These are phyloP conservation scores for Ochropleura leucogaster DNA, from an alignment of 2,888 invertebrate species.

Conservation along the genomic window DNA sequence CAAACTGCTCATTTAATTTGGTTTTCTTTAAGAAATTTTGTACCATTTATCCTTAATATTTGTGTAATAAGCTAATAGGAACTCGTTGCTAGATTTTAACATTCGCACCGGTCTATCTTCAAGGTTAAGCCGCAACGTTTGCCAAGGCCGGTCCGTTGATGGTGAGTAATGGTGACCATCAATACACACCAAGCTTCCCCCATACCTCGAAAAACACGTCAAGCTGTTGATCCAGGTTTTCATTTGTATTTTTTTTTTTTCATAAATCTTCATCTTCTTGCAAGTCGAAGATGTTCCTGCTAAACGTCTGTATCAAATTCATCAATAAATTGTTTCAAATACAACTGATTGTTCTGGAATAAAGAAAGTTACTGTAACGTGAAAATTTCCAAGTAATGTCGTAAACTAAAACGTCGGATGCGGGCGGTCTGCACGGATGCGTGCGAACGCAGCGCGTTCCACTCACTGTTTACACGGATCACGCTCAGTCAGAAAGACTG, in stretches of 20 bases:
- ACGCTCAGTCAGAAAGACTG: constrained; percentile 73
- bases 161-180: not conserved
- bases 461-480: constrained; percentile 75
- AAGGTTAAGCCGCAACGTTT: not conserved
- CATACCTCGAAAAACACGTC: not conserved
- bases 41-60: not conserved
- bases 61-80: not conserved
- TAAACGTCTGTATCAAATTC: not conserved
- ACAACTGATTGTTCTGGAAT: not conserved
- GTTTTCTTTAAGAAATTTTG: not conserved
- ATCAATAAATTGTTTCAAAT: not conserved
- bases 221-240: not conserved
- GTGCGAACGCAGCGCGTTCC: constrained; percentile 43
- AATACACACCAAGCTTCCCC: not conserved
- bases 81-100: not conserved
- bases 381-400: not conserved
- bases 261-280: not conserved
- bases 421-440: constrained; percentile 64
- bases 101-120: not conserved
- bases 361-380: constrained; percentile 9
- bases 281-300: not conserved
- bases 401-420: constrained; percentile 6
- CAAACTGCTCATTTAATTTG: not conserved
- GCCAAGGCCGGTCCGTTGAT: not conserved
- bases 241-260: not conserved